A percentile compares a stretch with the other conserved stretches of the same genome.
phyloP scores from a whole-genome alignment of 2,888 invertebrate species.

The Itoplectis maculator region DNA sequence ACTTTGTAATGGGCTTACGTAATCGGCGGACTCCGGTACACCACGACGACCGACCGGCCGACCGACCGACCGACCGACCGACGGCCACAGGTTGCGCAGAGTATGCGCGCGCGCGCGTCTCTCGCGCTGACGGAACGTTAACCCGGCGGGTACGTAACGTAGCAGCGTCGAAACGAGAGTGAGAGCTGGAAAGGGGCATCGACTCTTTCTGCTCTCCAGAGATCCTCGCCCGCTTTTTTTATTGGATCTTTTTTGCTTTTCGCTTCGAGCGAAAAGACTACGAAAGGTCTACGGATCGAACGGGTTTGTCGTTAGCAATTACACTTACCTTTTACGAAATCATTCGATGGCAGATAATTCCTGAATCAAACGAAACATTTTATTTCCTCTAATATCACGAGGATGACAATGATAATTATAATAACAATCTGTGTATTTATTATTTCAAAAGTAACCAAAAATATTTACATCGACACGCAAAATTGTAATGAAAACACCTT shows the following conservation, averaged over 20 bases:
- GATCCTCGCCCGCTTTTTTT: conserved; percentile 7
- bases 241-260: neutral
- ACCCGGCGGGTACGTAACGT: conserved; percentile 43
- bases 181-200: conserved; percentile 48
- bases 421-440: no score
- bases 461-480: no score
- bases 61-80: no score
- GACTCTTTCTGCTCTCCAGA: conserved; percentile 51
- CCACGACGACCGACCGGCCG: no score
- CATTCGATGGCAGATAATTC: neutral
- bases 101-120: conserved; percentile 32
- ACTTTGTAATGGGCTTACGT: conserved; percentile 56
- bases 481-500: no score
- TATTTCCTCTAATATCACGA: neutral
- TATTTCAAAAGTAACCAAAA: no score
- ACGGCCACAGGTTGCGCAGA: conserved; percentile 61
- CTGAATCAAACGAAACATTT: neutral
- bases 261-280: neutral
- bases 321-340: neutral
- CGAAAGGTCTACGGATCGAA: neutral
- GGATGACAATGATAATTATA: neutral
- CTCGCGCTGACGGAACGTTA: conserved; percentile 55
- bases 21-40: conserved; percentile 51
- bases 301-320: neutral
- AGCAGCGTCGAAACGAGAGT: conserved; percentile 58